Evolutionary conservation across 2,888 invertebrate genomes (phyloP).

Genomic region (Protonemura montana): DNA sequence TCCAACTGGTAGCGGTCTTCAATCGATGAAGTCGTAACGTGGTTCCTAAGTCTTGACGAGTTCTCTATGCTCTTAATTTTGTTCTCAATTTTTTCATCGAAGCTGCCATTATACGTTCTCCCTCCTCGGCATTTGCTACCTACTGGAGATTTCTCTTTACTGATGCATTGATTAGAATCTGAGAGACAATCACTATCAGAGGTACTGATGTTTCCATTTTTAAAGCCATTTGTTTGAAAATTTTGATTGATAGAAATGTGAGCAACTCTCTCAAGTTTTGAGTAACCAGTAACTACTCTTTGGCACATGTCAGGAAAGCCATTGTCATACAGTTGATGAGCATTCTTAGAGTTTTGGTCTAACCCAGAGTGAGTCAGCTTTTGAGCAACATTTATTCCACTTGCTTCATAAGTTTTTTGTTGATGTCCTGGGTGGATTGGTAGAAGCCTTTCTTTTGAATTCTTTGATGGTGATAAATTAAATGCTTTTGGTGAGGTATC

Average conservation of each 20-base stretch:
- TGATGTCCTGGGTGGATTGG: conserved; percentile 33
- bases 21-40: conserved; percentile 33
- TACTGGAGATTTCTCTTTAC: not conserved
- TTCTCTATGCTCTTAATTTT: conserved; percentile 1
- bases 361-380: conserved; percentile 7
- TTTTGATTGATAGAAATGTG: not conserved
- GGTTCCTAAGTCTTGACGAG: conserved; percentile 12
- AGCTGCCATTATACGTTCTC: not conserved
- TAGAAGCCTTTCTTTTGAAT: conserved; percentile 39
- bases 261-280: not conserved
- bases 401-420: conserved; percentile 29
- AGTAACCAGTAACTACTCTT: not conserved
- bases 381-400: conserved; percentile 27
- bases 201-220: not conserved
- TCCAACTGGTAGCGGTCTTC: conserved; percentile 52
- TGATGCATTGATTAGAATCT: not conserved
- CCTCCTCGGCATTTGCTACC: not conserved
- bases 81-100: not conserved
- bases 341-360: conserved; percentile 42
- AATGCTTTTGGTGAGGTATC: conserved; percentile 40
- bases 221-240: not conserved
- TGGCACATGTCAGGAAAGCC: conserved; percentile 10
- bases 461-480: conserved; percentile 39
- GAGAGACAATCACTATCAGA: not conserved
- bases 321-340: conserved; percentile 18